Percentiles rank a stretch among this genome's conserved stretches.
These are phyloP conservation scores for Gymnocypris eckloni DNA, from an alignment of 2,797 vertebrate species.

Conservation along the genomic window DNA sequence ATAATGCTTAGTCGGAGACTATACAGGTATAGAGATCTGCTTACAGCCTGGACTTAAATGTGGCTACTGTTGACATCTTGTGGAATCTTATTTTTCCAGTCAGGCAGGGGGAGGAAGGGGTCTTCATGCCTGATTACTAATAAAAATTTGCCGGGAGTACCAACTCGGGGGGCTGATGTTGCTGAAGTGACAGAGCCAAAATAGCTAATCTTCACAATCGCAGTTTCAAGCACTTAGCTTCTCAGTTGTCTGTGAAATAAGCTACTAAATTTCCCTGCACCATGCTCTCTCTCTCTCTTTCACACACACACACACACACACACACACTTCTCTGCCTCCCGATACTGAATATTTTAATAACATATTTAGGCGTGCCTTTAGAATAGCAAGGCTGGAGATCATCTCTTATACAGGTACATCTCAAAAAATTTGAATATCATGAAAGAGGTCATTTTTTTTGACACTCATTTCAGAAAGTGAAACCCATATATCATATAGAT, in stretches of 20 bases:
- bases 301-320: not conserved
- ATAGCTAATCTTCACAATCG: conserved; percentile 57
- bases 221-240: conserved; percentile 57
- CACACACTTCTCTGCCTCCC: not conserved
- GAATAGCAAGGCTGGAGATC: conserved; percentile 10
- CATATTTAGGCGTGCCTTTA: conserved; percentile 21
- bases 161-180: conserved; percentile 48
- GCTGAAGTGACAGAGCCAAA: conserved; percentile 50
- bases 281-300: not conserved
- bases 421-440: no score
- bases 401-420: not conserved
- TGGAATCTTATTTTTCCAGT: conserved; percentile 19
- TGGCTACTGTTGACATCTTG: conserved; percentile 16
- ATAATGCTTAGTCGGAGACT: not conserved
- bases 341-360: conserved; percentile 2
- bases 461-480: no score
- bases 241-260: conserved; percentile 61
- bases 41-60: conserved; percentile 12
- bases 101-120: conserved; percentile 1
- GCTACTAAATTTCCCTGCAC: conserved; percentile 40
- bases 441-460: no score
- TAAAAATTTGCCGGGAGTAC: conserved; percentile 43
- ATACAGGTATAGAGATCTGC: conserved; percentile 2
- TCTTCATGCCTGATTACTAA: conserved; percentile 50
- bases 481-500: no score